Evolutionary conservation across 2,888 invertebrate species (phyloP).

Genomic region (Zhuqinia jingwanae): DNA sequence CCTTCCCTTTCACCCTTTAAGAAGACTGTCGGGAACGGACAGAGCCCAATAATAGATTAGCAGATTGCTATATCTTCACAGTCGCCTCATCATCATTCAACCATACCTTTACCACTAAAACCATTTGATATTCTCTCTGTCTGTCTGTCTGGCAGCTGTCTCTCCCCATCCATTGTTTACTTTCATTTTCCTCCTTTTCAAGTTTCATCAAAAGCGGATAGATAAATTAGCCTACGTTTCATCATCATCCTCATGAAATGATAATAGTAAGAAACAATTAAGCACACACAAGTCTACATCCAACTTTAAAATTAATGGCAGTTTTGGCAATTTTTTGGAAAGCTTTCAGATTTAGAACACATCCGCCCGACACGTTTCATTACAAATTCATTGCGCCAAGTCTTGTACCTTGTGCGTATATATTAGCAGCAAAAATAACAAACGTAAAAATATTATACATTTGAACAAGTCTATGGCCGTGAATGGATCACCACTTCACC

Average conservation of each 20-base stretch:
- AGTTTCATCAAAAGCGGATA: background rate
- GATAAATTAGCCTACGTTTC: background rate
- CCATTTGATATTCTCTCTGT: too few relatives aligned
- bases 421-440: conserved; percentile 30
- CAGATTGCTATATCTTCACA: background rate
- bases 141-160: background rate
- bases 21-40: too few relatives aligned
- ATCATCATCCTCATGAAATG: conserved; percentile 14
- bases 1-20: too few relatives aligned
- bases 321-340: conserved; percentile 37
- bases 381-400: conserved; percentile 38
- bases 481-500: too few relatives aligned
- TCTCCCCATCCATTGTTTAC: conserved; percentile 16
- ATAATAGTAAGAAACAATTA: background rate
- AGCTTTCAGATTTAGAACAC: conserved; percentile 37
- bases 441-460: background rate
- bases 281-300: background rate
- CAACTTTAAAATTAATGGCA: conserved; percentile 25
- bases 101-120: too few relatives aligned
- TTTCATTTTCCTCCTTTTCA: background rate
- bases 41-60: too few relatives aligned
- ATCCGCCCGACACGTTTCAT: conserved; percentile 34
- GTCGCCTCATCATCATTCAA: too few relatives aligned
- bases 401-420: too few relatives aligned
- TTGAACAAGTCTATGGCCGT: background rate